Conservation (phyloP, 2,113 vertebrate species). For the Crotalus tigris region DNA sequence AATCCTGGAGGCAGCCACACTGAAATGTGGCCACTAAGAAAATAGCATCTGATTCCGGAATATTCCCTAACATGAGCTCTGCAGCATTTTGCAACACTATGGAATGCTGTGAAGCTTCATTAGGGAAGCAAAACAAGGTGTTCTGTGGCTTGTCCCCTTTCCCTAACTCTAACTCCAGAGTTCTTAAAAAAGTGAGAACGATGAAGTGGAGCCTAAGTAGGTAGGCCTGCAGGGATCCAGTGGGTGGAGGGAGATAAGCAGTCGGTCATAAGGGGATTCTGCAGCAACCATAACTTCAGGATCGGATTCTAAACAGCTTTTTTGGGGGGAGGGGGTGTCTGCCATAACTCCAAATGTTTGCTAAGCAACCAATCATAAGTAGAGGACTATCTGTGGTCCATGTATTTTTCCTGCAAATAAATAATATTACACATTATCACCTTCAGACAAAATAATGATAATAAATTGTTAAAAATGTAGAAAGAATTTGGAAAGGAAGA, state of each 20-base stretch:
- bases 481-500: background rate
- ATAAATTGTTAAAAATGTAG: accelerated
- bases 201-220: background rate
- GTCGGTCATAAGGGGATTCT: background rate
- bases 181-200: background rate
- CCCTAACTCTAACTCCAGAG: background rate
- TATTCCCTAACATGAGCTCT: background rate
- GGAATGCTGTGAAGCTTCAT: background rate
- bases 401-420: background rate
- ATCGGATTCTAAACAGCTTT: background rate
- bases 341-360: background rate
- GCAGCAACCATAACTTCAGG: background rate
- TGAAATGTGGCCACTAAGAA: background rate
- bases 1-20: background rate
- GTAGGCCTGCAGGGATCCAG: background rate
- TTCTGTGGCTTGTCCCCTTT: background rate
- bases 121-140: background rate
- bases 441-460: background rate
- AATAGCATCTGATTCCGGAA: background rate
- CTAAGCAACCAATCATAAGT: background rate
- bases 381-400: background rate
- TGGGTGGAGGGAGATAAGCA: background rate
- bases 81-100: background rate
- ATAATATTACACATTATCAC: background rate
- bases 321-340: background rate